Evolutionary conservation across 1,140 invertebrate genomes (phyloP).

Genomic region (Ephestia elutella): DNA sequence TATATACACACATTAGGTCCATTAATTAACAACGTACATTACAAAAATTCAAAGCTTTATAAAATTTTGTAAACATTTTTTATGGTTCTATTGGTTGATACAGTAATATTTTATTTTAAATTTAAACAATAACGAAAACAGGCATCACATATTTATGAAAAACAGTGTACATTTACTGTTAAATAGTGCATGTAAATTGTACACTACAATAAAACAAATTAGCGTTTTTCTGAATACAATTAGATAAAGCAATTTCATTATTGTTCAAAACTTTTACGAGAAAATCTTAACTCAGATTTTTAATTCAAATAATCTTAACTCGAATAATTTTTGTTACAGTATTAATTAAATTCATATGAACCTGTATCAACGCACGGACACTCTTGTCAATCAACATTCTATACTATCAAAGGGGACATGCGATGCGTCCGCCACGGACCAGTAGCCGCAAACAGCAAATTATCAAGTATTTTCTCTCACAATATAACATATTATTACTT

Average conservation of each 20-base stretch:
- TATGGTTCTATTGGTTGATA: constrained; percentile 6
- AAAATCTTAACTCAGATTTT: too few relatives aligned
- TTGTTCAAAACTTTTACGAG: not conserved
- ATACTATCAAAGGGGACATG: not conserved
- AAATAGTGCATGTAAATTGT: too few relatives aligned
- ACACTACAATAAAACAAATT: not conserved
- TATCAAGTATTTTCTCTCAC: not conserved
- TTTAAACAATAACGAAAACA: too few relatives aligned
- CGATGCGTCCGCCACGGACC: not conserved
- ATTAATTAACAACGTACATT: constrained; percentile 18
- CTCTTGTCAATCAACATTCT: not conserved
- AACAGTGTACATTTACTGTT: too few relatives aligned
- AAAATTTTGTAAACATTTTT: constrained; percentile 14
- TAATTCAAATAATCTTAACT: too few relatives aligned
- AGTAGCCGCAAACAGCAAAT: not conserved
- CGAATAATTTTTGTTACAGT: too few relatives aligned
- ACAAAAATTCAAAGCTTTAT: constrained; percentile 24
- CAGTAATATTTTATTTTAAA: too few relatives aligned
- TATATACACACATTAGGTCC: constrained; percentile 61
- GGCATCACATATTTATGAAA: too few relatives aligned
- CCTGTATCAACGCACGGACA: not conserved
- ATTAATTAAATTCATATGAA: not conserved
- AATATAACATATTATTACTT: not conserved
- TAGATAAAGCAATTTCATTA: not conserved
- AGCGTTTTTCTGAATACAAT: not conserved